Conservation (phyloP, 2,888 invertebrate genomes). For the Hirtodrosophila cameraria region DNA sequence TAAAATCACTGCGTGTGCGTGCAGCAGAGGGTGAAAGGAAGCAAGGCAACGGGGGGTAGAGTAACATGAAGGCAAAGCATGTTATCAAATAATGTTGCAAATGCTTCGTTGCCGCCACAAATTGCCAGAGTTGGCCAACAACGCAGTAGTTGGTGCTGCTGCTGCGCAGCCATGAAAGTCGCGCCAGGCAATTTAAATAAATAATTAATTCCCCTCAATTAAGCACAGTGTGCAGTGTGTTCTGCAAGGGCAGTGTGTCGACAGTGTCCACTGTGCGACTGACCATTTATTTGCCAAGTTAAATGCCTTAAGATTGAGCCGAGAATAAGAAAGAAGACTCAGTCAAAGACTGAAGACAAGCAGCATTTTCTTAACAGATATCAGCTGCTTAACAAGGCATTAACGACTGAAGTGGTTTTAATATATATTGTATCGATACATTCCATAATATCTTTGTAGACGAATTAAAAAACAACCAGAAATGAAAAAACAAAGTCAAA, state of each 20-base stretch:
- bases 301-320: constrained; percentile 16
- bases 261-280: too few species aligned
- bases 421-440: too few species aligned
- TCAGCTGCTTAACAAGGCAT: neutral
- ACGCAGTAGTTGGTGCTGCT: neutral
- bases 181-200: constrained; percentile 82
- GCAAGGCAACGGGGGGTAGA: neutral
- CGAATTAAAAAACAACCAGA: too few species aligned
- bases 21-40: constrained; percentile 29
- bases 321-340: neutral
- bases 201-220: constrained; percentile 84
- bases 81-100: constrained; percentile 71
- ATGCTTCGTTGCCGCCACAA: constrained; percentile 50
- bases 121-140: constrained; percentile 38
- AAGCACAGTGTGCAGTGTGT: constrained; percentile 64
- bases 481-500: too few species aligned
- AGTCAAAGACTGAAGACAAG: neutral
- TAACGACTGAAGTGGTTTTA: too few species aligned
- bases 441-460: too few species aligned
- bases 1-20: constrained; percentile 73
- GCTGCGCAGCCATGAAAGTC: constrained; percentile 37
- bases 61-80: constrained; percentile 30
- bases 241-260: constrained; percentile 72
- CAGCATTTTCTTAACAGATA: neutral
- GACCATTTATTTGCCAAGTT: constrained; percentile 23